These are phyloP conservation scores for Nycticryphes semicollaris DNA, from an alignment of 2,113 vertebrate genomes.

Conservation along the genomic window DNA sequence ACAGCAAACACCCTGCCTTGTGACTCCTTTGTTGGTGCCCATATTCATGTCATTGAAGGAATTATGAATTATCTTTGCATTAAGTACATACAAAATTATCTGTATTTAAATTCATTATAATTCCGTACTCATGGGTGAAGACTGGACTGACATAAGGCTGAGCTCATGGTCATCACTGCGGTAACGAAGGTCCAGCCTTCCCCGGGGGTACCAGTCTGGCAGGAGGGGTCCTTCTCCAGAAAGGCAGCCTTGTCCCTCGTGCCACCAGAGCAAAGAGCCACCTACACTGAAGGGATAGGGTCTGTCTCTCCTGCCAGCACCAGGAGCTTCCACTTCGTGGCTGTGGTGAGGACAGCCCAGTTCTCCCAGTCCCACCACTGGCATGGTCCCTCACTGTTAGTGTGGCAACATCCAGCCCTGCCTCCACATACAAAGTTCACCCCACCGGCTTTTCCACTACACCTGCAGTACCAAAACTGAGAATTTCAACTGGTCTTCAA, in stretches of 20 bases:
- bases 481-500: background rate
- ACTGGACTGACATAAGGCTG: no score
- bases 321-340: background rate
- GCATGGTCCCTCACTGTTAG: background rate
- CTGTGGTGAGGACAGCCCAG: background rate
- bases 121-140: accelerated
- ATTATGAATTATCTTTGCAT: background rate
- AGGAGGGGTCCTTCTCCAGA: background rate
- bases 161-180: background rate
- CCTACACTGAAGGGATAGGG: accelerated
- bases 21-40: no score
- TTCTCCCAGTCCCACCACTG: background rate
- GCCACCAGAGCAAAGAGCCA: background rate
- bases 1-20: no score
- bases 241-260: background rate
- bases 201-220: background rate
- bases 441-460: background rate
- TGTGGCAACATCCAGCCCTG: background rate
- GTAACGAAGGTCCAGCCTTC: background rate
- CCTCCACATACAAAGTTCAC: background rate
- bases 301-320: background rate
- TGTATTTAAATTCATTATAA: background rate
- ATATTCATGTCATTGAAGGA: background rate
- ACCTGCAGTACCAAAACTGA: background rate
- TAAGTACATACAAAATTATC: background rate